A percentile compares a stretch with the other conserved stretches of the same genome.
Conservation (phyloP, 2,888 invertebrate genomes). For the Syrphus vitripennis region DNA sequence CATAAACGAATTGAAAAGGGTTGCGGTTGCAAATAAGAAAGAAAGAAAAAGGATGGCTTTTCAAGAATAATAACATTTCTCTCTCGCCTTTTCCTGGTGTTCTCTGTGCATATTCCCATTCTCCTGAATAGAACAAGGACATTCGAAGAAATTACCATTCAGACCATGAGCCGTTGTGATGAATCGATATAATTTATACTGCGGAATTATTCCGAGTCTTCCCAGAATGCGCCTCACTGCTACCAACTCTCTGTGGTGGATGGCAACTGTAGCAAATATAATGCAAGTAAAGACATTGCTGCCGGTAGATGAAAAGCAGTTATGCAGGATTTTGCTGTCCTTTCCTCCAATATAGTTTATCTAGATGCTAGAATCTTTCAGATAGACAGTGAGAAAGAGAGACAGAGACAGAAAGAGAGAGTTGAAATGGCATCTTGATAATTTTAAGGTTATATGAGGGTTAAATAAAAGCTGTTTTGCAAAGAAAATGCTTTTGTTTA, state of each 20-base stretch:
- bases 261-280: neutral
- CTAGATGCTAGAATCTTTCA: neutral
- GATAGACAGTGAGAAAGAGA: too few relatives aligned
- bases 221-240: neutral
- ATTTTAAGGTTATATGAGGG: constrained; percentile 29
- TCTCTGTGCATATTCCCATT: constrained; percentile 39
- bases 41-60: constrained; percentile 10
- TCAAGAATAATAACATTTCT: constrained; percentile 64
- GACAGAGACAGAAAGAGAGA: neutral
- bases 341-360: neutral
- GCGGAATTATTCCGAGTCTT: constrained; percentile 37
- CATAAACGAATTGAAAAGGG: constrained; percentile 64
- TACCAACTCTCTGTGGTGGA: neutral
- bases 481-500: neutral
- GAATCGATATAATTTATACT: constrained; percentile 70
- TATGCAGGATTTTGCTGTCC: constrained; percentile 10
- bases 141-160: constrained; percentile 69
- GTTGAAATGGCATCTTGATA: constrained; percentile 12
- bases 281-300: neutral
- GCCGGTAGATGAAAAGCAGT: neutral
- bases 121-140: constrained; percentile 60
- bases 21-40: neutral
- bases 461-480: constrained; percentile 13
- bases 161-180: constrained; percentile 66
- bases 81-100: constrained; percentile 40